These are phyloP conservation scores for Listronotus bonariensis DNA, from an alignment of 1,140 invertebrate genomes.

Conservation along the genomic window DNA sequence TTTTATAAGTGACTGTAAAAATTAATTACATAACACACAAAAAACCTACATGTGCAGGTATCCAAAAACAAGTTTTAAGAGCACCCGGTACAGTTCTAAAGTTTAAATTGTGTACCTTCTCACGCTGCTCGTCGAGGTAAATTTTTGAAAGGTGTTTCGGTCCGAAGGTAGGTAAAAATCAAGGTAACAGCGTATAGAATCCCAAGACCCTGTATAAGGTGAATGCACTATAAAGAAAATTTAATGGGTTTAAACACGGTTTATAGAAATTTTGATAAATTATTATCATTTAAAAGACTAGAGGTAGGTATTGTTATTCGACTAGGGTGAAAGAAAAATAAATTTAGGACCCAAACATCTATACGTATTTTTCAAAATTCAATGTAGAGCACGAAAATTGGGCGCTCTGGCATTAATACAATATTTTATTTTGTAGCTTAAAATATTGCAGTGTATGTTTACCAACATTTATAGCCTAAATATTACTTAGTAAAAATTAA, in stretches of 20 bases:
- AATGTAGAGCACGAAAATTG: not conserved
- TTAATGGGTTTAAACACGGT: slow-evolving; percentile 6
- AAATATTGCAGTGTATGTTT: too few species aligned
- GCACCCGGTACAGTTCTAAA: slow-evolving; percentile 1
- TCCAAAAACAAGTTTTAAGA: not conserved
- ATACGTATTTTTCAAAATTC: not conserved
- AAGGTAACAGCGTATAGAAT: slow-evolving; percentile 26
- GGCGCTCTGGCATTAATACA: not conserved
- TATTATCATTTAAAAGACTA: slow-evolving; percentile 23
- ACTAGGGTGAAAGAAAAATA: slow-evolving; percentile 7
- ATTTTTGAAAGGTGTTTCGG: slow-evolving; percentile 26
- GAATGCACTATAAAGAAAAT: slow-evolving; percentile 24
- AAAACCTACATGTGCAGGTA: too few species aligned
- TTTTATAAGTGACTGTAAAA: too few species aligned
- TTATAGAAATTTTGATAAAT: slow-evolving; percentile 30
- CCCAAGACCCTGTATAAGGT: slow-evolving; percentile 31
- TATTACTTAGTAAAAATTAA: too few species aligned
- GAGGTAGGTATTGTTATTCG: slow-evolving; percentile 18
- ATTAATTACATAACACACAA: too few species aligned
- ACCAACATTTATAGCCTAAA: too few species aligned
- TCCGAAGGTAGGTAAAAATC: slow-evolving; percentile 26
- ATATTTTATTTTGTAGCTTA: too few species aligned
- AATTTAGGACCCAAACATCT: not conserved
- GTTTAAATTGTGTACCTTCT: slow-evolving; percentile 14
- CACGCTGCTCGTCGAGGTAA: slow-evolving; percentile 14